A percentile compares a stretch with the other conserved stretches of the same genome.
These are phyloP conservation scores for Zaprionus nigranus DNA, from an alignment of 1,140 invertebrate genomes.

Conservation along the genomic window DNA sequence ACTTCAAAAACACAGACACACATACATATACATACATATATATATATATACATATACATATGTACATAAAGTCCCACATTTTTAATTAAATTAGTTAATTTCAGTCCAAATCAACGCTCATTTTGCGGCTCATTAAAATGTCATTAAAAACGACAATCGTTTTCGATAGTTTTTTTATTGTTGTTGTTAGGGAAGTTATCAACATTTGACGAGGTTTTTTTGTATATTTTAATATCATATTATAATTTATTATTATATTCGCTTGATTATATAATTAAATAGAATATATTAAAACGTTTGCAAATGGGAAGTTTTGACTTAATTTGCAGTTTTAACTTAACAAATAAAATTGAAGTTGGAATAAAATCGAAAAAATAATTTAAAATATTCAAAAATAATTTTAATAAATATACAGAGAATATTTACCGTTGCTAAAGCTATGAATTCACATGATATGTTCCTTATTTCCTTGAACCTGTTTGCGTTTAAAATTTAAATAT, in stretches of 20 bases:
- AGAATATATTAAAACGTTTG: background rate
- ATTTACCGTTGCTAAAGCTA: background rate
- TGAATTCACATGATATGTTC: background rate
- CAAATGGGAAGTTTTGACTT: background rate
- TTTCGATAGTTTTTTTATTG: slow-evolving; percentile 23
- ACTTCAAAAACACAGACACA: background rate
- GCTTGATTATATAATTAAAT: background rate
- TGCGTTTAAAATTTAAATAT: background rate
- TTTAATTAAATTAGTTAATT: slow-evolving; percentile 69
- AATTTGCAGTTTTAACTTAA: no score
- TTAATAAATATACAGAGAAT: background rate
- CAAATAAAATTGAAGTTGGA: background rate
- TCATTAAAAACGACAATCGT: slow-evolving; percentile 65
- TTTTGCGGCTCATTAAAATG: slow-evolving; percentile 76
- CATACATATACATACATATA: background rate
- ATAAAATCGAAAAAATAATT: background rate
- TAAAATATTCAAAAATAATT: background rate
- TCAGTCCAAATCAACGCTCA: slow-evolving; percentile 60
- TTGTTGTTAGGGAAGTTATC: background rate
- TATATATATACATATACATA: background rate
- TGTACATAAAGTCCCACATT: slow-evolving; percentile 14
- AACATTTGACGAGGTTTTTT: background rate
- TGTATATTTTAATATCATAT: slow-evolving; percentile 15
- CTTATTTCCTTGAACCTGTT: background rate
- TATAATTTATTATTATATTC: background rate